Base-by-base conservation (phyloP, 1,140 invertebrate species). In the Fragariocoptes setiger region DNA sequence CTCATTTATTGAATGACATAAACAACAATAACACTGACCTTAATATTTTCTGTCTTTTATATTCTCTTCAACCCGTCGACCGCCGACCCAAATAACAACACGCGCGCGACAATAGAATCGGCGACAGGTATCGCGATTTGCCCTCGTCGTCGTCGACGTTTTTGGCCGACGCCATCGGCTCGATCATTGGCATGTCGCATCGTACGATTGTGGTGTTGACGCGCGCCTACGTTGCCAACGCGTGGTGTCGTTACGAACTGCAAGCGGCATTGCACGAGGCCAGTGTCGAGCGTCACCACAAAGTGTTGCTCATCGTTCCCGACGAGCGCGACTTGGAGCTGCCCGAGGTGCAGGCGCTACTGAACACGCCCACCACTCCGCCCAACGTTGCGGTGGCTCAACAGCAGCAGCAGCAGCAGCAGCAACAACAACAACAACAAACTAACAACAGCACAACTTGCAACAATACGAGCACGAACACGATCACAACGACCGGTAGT, bases 191-290 rank as follows among this genome's bases (percentile, higher is more conserved):
- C 51, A 74, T 75, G 19, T 82, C 77, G 15, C 69, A 76, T 46
- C 66, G 80, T 50, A 85, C 80, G 14, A 76, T 90, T 37, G 66
- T 90, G 47, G 71, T 90, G 21, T 55, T 92, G 19, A 80, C 78
- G 2, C 78, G 78, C 55, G 80, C 82, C 61, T 90, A 86, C 60
- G 65, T 90, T 16, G 72, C 78, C 56, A 79, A 77, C 8, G 78
- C 86, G 59, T 90, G 82, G 82, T 73, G 76, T 49, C 67, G 78
- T 41, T 82, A 80, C 53, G 82, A 88, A 58, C 82, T 86, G 55
- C 80, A 82, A 59, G 71, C 72, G 38, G 79, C 82, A 31, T n/a
- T 31, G 8, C 8, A 8, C 25, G 25, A 31, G 25, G 25, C 25
- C n/a, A 8, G 8, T 8, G n/a, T 31, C 8, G 25, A 31, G 8